Conservation (phyloP, 2,113 vertebrate genomes). For the Scophthalmus maximus region DNA sequence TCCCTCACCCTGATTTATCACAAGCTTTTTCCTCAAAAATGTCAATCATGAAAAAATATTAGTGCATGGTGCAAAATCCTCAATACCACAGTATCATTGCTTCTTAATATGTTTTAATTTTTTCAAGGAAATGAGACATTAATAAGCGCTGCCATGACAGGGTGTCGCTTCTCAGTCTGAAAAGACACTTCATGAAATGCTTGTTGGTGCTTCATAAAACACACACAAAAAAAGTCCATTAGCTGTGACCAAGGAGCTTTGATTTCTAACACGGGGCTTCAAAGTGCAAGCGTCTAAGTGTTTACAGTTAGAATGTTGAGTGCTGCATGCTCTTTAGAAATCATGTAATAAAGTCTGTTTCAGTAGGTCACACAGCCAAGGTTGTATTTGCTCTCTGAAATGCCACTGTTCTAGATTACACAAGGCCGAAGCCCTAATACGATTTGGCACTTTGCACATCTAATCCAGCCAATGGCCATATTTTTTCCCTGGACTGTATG, state of each 20-base stretch:
- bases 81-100: background rate
- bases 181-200: constrained; percentile 30
- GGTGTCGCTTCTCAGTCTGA: constrained; percentile 10
- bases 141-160: background rate
- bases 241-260: constrained; percentile 39
- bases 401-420: background rate
- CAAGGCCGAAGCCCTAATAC: constrained; percentile 4
- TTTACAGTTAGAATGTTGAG: constrained; percentile 24
- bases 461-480: background rate
- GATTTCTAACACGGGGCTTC: constrained; percentile 23
- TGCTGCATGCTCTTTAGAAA: constrained; percentile 14
- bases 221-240: constrained; percentile 35
- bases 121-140: background rate
- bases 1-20: too few relatives aligned
- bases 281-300: constrained; percentile 23
- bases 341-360: constrained; percentile 7
- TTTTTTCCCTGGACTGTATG: too few relatives aligned
- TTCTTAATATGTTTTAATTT: background rate
- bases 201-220: constrained; percentile 19
- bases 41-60: background rate
- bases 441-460: background rate
- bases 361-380: constrained; percentile 11
- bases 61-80: background rate
- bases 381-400: constrained; percentile 21
- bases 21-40: too few relatives aligned